Evolutionary conservation across 2,797 vertebrate genomes (phyloP).

Genomic region (Peromyscus eremicus): DNA sequence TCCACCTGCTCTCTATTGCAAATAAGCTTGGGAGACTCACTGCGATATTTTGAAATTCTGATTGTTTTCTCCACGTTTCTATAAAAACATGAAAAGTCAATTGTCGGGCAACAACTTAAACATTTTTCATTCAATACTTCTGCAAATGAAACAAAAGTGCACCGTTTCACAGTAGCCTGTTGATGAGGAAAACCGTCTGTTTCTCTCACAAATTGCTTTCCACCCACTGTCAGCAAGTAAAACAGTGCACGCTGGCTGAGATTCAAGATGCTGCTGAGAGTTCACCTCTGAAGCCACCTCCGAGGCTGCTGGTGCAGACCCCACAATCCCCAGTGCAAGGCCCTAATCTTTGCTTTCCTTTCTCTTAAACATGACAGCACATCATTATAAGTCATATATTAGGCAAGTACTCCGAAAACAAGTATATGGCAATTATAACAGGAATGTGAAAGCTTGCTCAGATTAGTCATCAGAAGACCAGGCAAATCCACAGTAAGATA

Average conservation of each 20-base stretch:
- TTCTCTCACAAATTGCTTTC: constrained; percentile 63
- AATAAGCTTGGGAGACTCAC: constrained; percentile 18
- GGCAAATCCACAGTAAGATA: background rate
- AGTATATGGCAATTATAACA: background rate
- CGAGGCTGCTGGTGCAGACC: background rate
- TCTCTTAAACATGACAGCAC: background rate
- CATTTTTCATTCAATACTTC: constrained; percentile 34
- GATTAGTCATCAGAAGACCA: background rate
- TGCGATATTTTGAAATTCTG: constrained; percentile 51
- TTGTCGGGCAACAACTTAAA: constrained; percentile 43
- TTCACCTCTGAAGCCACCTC: background rate
- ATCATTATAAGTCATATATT: constrained; percentile 38
- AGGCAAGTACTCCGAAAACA: background rate
- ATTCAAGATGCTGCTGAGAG: background rate
- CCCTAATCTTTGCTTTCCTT: background rate
- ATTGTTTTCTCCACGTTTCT: constrained; percentile 21
- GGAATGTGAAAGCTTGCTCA: background rate
- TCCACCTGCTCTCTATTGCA: constrained; percentile 18
- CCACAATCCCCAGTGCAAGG: background rate
- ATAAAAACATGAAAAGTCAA: constrained; percentile 49
- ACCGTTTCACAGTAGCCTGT: background rate
- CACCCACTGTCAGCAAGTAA: background rate
- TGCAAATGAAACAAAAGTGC: constrained; percentile 46
- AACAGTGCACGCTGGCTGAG: background rate
- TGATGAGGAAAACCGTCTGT: background rate